These are phyloP conservation scores for Pilophorus perplexus DNA, from an alignment of 2,888 invertebrate species.

Conservation along the genomic window DNA sequence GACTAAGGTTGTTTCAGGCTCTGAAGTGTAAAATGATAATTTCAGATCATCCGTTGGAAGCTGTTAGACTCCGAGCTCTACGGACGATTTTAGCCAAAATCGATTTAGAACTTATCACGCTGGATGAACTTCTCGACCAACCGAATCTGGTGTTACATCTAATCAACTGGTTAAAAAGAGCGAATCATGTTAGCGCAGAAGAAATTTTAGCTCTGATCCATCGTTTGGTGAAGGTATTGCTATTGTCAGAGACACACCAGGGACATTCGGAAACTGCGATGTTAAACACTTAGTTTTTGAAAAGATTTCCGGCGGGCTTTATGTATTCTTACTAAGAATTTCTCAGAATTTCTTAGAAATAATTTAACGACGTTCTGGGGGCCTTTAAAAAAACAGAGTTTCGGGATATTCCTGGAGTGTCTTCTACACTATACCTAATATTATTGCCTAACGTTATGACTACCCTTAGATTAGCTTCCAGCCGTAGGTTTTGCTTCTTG, in stretches of 20 bases:
- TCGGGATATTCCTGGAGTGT: too few species aligned
- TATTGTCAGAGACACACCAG: slow-evolving; percentile 26
- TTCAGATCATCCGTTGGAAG: slow-evolving; percentile 59
- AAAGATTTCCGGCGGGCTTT: background rate
- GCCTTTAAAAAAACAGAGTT: too few species aligned
- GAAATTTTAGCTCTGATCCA: slow-evolving; percentile 60
- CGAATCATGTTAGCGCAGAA: slow-evolving; percentile 57
- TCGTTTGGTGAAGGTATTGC: slow-evolving; percentile 16
- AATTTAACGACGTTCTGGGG: too few species aligned
- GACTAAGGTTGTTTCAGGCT: too few species aligned
- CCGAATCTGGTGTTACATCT: slow-evolving; percentile 61
- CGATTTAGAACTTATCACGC: slow-evolving; percentile 61
- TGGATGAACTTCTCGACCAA: slow-evolving; percentile 60
- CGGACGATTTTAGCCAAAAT: slow-evolving; percentile 61
- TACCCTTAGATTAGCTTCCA: too few species aligned
- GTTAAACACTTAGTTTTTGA: background rate
- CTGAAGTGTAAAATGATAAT: too few species aligned
- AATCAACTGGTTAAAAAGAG: slow-evolving; percentile 63
- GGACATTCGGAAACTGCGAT: background rate
- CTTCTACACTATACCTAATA: too few species aligned
- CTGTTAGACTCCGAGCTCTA: slow-evolving; percentile 60
- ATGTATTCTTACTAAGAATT: too few species aligned
- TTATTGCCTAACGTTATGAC: too few species aligned
- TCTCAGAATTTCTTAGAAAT: too few species aligned
- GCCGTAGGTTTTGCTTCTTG: too few species aligned